phyloP scores from a whole-genome alignment of 2,888 invertebrate species.

The Yponomeuta evonymella region DNA sequence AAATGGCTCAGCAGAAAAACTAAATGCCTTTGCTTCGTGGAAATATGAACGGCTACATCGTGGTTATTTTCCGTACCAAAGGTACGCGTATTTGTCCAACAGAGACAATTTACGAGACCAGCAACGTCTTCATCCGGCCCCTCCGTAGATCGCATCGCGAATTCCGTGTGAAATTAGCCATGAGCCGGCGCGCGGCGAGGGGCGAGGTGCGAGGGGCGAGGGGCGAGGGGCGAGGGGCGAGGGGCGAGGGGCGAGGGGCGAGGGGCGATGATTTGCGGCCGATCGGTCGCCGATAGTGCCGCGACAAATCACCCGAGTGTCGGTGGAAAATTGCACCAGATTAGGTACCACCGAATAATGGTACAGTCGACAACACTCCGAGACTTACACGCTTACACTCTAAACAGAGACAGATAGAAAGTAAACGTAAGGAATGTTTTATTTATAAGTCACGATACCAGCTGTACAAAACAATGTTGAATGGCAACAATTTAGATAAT shows the following conservation, averaged over 20 bases:
- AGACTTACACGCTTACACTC: neutral
- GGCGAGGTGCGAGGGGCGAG: neutral
- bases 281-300: slow-evolving; percentile 5
- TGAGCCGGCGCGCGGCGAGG: neutral
- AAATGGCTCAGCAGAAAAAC: too few relatives aligned
- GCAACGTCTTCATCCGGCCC: neutral
- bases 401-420: too few relatives aligned
- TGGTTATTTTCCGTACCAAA: too few relatives aligned
- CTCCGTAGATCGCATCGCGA: neutral
- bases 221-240: neutral
- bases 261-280: slow-evolving; percentile 5
- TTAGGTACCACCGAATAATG: slow-evolving; percentile 2
- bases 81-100: too few relatives aligned
- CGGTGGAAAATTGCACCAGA: neutral
- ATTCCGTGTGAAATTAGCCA: neutral
- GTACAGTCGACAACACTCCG: neutral
- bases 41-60: too few relatives aligned
- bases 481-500: too few relatives aligned
- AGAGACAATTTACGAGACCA: neutral
- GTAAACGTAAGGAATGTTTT: too few relatives aligned
- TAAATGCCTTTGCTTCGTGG: too few relatives aligned
- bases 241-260: neutral
- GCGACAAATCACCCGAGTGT: slow-evolving; percentile 2
- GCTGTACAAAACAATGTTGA: too few relatives aligned
- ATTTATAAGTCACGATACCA: too few relatives aligned